Evolutionary conservation across 2,797 vertebrate genomes (phyloP), one percentile per base, ranked within the genome.

Genomic region (Echiichthys vipera): DNA sequence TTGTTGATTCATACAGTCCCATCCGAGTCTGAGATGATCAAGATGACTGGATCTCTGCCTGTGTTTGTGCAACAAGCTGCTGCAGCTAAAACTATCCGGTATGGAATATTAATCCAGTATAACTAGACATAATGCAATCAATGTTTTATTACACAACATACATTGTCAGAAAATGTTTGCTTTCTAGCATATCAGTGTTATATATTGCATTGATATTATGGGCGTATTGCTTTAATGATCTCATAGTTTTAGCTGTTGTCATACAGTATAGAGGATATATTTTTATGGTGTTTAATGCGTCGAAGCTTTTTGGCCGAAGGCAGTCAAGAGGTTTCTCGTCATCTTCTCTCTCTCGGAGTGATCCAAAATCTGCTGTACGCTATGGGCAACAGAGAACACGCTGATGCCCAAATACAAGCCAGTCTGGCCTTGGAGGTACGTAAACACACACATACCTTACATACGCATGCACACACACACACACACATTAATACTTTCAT

Each of bases 321-420:
- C 32, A 94, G 91, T 71, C 34, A 47, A 18, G 83, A 91, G 18
- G 50, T 94, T 55, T 95, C 93, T 1, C 81, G 77, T 61, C 94
- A 97, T 59, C 83, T 97, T 76, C 82, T 97, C 47, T 86, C 89
- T 72, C 84, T 96, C 25, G 82, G 88, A 43, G 95, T 94, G 39
- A 83, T 96, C 56, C 94, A 90, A n/a, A 53, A 90, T 71, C 93
- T 97, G 72, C 78, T 97, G 77, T 78, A 72, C 4, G 93, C 93
- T 39, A 88, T 96, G 93, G 95, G 95, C 30, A 97, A 96, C 90
- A 88, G 37, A 66, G 93, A 95, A 10, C 95, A 96, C 30, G 63
- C 76, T 9, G 95, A 94, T 15, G 83, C 94, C 63, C 97, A 98
- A 92, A 93, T 92, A 80, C 94, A 97, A 49, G 95, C 95, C 80